Base-by-base conservation (phyloP, 2,797 vertebrate genomes). In the Cryptoblepharus egeriae region DNA sequence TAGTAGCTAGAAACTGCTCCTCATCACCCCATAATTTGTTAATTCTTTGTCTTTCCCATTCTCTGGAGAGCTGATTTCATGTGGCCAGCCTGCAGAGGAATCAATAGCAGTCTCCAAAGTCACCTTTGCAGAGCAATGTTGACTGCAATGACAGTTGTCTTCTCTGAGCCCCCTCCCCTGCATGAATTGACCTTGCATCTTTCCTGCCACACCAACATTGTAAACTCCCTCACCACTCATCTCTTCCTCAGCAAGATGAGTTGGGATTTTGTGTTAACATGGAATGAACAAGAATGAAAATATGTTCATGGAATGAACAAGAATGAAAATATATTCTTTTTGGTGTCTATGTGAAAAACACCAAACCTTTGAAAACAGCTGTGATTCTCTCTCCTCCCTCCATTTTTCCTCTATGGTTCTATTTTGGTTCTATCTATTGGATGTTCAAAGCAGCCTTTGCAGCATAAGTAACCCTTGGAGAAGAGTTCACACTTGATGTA, bases 21-120 rank as follows among this genome's bases (percentile, higher is more conserved):
- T 26, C 26, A 2, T n/a, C 12, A 3, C 42, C 45, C 9, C 45
- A 42, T 72, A 74, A 65, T 65, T 57, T 57, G 64, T 78, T 52
- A 52, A 52, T 61, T 35, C 35, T 78, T 37, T 69, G 67, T 45
- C 18, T 3, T 45, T 10, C 60, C 20, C 13, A 16, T 67, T 35
- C 52, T 49, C 39, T 58, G 28, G 49, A 6, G 69, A 73, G 69
- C 5, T 45, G 32, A 55, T 70, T 83, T 64, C 58, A 72, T 16
- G 5, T 35, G 15, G 32, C 45, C 75, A 52, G 42, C 2, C 69
- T 83, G 76, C 82, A 83, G 35, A 83, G n/a, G 69, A 61, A 83
- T 83, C 76, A 8, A 79, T 83, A 79, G 20, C 58, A 2, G 55
- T 12, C 68, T 77, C 81, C 81, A 77, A 83, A 83, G 75, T 83